Conservation (phyloP, 1,140 invertebrate species). For the Hylyphantes graminicola region DNA sequence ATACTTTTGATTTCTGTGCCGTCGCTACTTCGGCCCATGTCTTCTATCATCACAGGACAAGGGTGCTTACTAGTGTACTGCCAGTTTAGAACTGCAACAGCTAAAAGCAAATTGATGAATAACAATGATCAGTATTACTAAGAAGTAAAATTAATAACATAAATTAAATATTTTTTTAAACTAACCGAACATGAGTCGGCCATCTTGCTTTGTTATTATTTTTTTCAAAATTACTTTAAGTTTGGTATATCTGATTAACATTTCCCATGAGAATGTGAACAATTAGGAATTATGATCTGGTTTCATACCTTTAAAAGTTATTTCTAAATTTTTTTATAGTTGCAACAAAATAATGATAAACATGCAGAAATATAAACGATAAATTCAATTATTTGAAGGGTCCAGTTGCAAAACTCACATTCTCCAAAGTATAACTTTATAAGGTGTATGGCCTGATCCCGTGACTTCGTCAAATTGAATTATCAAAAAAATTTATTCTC, state of each 20-base stretch:
- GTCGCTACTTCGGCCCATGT: conserved; percentile 57
- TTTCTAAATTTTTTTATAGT: not conserved
- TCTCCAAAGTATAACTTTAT: no score
- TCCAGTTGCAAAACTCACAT: no score
- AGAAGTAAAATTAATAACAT: not conserved
- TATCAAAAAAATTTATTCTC: no score
- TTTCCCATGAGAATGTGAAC: no score
- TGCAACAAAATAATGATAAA: not conserved
- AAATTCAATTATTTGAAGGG: not conserved
- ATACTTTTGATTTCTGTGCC: conserved; percentile 61
- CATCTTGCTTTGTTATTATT: not conserved
- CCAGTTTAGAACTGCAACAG: conserved; percentile 60
- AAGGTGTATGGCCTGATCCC: no score
- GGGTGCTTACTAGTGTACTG: conserved; percentile 60
- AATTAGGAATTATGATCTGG: not conserved
- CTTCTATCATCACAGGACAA: conserved; percentile 62
- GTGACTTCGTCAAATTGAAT: no score
- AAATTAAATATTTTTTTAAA: not conserved
- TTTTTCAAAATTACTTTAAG: not conserved
- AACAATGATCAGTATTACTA: not conserved
- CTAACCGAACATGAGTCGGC: no score
- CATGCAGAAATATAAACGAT: not conserved
- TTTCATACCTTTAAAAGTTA: not conserved
- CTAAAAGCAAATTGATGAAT: conserved; percentile 32
- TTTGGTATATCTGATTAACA: not conserved